A percentile compares a stretch with the other conserved stretches of the same genome.
Evolutionary conservation across 2,113 vertebrate genomes (phyloP).

Genomic region (Ophthalmolycus amberensis): DNA sequence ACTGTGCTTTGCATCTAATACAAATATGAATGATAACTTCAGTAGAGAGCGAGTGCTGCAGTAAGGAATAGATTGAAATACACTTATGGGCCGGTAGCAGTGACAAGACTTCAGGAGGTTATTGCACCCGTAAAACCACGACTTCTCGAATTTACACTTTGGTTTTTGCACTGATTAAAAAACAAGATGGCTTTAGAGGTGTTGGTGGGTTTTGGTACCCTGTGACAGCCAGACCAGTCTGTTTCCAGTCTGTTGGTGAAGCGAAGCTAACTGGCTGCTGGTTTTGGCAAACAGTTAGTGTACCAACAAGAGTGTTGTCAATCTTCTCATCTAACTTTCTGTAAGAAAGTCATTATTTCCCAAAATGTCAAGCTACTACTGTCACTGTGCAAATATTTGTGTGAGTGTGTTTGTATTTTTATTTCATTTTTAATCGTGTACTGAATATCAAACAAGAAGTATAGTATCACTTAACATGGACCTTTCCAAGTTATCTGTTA

Average conservation of each 20-base stretch:
- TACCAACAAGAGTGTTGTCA: neutral
- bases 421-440: neutral
- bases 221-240: neutral
- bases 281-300: neutral
- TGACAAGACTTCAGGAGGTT: neutral
- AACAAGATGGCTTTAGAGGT: neutral
- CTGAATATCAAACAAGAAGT: neutral
- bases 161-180: neutral
- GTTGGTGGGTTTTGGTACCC: neutral
- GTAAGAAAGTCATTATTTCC: neutral
- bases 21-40: conserved; percentile 18
- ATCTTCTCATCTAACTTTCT: neutral
- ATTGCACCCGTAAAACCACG: neutral
- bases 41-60: neutral
- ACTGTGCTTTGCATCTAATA: conserved; percentile 12
- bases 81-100: neutral
- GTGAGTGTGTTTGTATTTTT: neutral
- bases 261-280: neutral
- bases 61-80: neutral
- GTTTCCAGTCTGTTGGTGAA: neutral
- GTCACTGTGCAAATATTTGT: neutral
- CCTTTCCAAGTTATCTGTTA: neutral
- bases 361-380: neutral
- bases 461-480: neutral
- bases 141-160: neutral